Percentiles rank a stretch among this genome's conserved stretches.
These are phyloP conservation scores for Brachionus calyciflorus DNA, from an alignment of 1,140 invertebrate genomes.

Conservation along the genomic window DNA sequence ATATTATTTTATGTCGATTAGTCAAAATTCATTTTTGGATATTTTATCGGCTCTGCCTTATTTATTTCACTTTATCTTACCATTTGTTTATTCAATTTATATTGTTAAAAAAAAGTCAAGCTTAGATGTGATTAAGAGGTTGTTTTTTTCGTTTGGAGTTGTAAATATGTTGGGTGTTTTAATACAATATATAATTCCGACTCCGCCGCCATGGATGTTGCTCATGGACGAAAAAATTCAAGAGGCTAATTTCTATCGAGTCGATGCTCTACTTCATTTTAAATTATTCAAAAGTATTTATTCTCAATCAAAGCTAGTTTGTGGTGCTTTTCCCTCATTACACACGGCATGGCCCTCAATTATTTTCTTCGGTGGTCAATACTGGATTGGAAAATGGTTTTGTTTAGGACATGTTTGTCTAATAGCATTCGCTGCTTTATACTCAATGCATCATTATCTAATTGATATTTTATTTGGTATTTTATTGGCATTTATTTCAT, in stretches of 20 bases:
- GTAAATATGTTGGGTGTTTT: neutral
- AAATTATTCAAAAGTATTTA: neutral
- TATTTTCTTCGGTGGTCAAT: neutral
- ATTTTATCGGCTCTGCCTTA: neutral
- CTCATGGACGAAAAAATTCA: neutral
- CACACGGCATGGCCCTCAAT: conserved; percentile 16
- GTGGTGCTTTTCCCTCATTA: conserved; percentile 19
- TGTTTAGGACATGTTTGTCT: conserved; percentile 1
- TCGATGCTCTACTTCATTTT: neutral
- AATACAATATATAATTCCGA: neutral
- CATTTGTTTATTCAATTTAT: neutral
- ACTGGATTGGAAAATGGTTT: neutral
- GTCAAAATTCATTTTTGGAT: neutral
- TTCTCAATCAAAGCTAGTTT: neutral
- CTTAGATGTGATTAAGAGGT: neutral
- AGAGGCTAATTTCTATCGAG: conserved; percentile 15
- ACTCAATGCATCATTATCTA: conserved; percentile 10
- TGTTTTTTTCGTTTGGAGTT: neutral
- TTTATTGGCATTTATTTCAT: conserved; percentile 5
- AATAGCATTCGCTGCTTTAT: neutral
- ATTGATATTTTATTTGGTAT: neutral
- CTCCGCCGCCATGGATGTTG: conserved; percentile 21
- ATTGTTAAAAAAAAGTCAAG: neutral
- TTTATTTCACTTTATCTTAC: neutral
- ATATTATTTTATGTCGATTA: neutral